Conservation (phyloP, 2,888 invertebrate genomes). For the Marasmarcha lunaedactyla region DNA sequence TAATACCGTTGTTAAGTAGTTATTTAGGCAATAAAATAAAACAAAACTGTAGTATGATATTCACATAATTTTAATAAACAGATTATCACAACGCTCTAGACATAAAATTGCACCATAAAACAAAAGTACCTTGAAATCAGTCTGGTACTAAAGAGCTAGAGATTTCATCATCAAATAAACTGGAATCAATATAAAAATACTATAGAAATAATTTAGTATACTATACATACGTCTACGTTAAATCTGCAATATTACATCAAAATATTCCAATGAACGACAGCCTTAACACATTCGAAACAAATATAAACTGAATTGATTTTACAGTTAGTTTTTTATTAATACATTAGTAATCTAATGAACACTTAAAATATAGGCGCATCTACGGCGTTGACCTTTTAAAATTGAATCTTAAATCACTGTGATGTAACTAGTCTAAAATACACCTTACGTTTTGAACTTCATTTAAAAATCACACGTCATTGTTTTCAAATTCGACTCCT, state of each 20-base stretch:
- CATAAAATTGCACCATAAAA: slow-evolving; percentile 69
- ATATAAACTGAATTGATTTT: slow-evolving; percentile 41
- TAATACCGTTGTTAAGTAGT: too few species aligned
- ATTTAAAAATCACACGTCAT: slow-evolving; percentile 51
- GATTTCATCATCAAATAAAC: slow-evolving; percentile 44
- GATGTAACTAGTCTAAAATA: slow-evolving; percentile 42
- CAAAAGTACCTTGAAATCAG: slow-evolving; percentile 69
- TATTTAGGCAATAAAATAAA: too few species aligned
- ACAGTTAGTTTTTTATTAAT: slow-evolving; percentile 32
- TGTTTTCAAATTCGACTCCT: slow-evolving; percentile 28
- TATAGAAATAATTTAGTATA: slow-evolving; percentile 64
- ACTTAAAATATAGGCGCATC: slow-evolving; percentile 58
- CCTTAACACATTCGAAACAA: slow-evolving; percentile 46
- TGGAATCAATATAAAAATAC: slow-evolving; percentile 69
- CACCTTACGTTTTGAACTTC: slow-evolving; percentile 52
- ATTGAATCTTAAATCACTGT: slow-evolving; percentile 50
- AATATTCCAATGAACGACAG: slow-evolving; percentile 55
- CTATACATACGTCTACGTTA: slow-evolving; percentile 39
- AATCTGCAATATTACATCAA: slow-evolving; percentile 48
- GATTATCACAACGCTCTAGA: slow-evolving; percentile 71
- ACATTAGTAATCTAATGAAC: slow-evolving; percentile 55
- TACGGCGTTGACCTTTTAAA: slow-evolving; percentile 45
- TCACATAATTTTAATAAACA: slow-evolving; percentile 68
- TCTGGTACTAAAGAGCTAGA: slow-evolving; percentile 67
- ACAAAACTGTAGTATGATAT: slow-evolving; percentile 31